A percentile compares a stretch with the other conserved stretches of the same genome.
Evolutionary conservation across 2,113 vertebrate genomes (phyloP).

Genomic region (Psilopogon haemacephalus): DNA sequence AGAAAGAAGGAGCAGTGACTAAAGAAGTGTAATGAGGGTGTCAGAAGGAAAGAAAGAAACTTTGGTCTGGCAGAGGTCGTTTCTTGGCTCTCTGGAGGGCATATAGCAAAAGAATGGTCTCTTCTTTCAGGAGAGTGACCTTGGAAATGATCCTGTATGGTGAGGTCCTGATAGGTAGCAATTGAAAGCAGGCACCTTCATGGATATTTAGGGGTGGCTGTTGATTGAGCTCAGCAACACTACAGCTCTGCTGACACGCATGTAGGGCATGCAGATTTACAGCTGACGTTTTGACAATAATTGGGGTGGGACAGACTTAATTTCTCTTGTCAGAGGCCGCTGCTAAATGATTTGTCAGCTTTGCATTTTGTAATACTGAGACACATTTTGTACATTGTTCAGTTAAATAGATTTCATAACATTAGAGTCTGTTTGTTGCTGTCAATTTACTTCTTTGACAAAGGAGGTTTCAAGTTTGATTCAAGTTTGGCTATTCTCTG

Average conservation of each 20-base stretch:
- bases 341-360: not conserved
- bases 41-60: not conserved
- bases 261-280: not conserved
- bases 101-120: not conserved
- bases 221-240: not conserved
- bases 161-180: rapidly evolving
- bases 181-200: conserved; percentile 12
- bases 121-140: not conserved
- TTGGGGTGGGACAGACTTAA: not conserved
- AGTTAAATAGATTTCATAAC: not conserved
- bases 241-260: not conserved
- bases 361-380: not conserved
- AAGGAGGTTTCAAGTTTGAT: not conserved
- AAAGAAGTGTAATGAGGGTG: not conserved
- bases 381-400: not conserved
- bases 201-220: not conserved
- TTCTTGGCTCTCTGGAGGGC: not conserved
- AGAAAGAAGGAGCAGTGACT: not conserved
- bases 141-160: not conserved
- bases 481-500: not conserved
- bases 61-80: not conserved
- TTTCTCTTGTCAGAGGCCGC: not conserved
- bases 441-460: not conserved
- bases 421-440: not conserved
- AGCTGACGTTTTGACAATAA: not conserved